Conservation (phyloP, 2,797 vertebrate species). For the Nyctalus aviator region DNA sequence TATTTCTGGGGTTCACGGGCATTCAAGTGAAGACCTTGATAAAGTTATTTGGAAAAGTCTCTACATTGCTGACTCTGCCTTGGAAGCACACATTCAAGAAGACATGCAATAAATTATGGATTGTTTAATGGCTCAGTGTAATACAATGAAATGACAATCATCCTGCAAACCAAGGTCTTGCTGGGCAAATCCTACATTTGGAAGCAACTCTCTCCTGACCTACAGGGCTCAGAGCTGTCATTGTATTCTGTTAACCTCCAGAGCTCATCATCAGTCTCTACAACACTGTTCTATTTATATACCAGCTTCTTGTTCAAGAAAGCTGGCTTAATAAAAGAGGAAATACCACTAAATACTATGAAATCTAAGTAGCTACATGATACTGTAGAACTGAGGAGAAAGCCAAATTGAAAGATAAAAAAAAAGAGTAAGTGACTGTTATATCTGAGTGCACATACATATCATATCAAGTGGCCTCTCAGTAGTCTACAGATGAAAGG, state of each 20-base stretch:
- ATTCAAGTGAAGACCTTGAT: constrained; percentile 57
- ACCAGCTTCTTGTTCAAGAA: neutral
- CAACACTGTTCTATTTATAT: neutral
- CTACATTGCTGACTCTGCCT: constrained; percentile 63
- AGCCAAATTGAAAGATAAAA: neutral
- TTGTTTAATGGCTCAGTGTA: constrained; percentile 65
- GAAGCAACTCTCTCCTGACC: constrained; percentile 56
- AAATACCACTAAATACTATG: neutral
- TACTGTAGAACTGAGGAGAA: neutral
- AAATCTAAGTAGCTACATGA: neutral
- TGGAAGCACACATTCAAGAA: constrained; percentile 62
- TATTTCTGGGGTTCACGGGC: neutral
- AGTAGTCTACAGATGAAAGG: neutral
- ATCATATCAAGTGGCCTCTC: neutral
- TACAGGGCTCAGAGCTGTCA: constrained; percentile 43
- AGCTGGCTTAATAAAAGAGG: constrained; percentile 15
- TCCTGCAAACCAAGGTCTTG: constrained; percentile 69
- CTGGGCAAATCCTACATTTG: constrained; percentile 47
- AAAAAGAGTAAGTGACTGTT: neutral
- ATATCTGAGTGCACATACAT: neutral
- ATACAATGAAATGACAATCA: constrained; percentile 74
- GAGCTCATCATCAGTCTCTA: constrained; percentile 50
- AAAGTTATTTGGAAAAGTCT: constrained; percentile 65
- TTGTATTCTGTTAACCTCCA: neutral
- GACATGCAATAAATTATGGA: constrained; percentile 73